Base-by-base conservation (phyloP, 2,113 vertebrate genomes). In the Pampusana beccarii region DNA sequence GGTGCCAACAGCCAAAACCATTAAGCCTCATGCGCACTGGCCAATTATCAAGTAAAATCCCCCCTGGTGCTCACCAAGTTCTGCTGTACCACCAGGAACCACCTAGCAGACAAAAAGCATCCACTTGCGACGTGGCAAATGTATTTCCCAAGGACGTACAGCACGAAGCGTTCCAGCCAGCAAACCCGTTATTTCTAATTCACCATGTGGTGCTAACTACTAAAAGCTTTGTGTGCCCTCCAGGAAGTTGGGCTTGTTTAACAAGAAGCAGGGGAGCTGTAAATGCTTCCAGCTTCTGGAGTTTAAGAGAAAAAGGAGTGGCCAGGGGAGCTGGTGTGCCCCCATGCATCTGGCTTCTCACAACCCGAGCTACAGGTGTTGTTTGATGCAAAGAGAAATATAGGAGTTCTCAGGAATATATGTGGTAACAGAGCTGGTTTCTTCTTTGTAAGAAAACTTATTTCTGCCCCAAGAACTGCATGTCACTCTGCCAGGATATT, bases 371-470 rank as follows among this genome's bases (percentile, higher is more conserved):
- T 80, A 58, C 94, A 91, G 77, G 86, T 93, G 69, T 23, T 86
- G 67, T 53, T 81, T 36, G 18, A 1, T 0, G 1, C 2, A 0
- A n/a, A 50, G 62, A 77, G 62, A 10, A 1, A 0, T 28, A 0
- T 2, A 44, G 79, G 48, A 90, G 44, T 24, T 75, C 58, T 67
- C 51, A 19, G 67, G 28, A 80, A n/a, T 9, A 29, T 1, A 6
- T 0, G 1, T 4, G 6, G 26, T 12, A n/a, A 44, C 15, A 33
- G 23, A 62, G 42, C 10, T 62, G 56, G 12, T 62, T 83, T 56
- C 36, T 60, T 40, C 46, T 31, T 19, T 26, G 19, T 11, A 24
- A 58, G 46, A 66, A 34, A 42, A 36, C 3, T 66, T 48, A 3
- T 6, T 77, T 46, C 72, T 80, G 19, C 24, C 51, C 21, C 62